Conservation (phyloP, 2,113 vertebrate species). For the Corvus cornix region DNA sequence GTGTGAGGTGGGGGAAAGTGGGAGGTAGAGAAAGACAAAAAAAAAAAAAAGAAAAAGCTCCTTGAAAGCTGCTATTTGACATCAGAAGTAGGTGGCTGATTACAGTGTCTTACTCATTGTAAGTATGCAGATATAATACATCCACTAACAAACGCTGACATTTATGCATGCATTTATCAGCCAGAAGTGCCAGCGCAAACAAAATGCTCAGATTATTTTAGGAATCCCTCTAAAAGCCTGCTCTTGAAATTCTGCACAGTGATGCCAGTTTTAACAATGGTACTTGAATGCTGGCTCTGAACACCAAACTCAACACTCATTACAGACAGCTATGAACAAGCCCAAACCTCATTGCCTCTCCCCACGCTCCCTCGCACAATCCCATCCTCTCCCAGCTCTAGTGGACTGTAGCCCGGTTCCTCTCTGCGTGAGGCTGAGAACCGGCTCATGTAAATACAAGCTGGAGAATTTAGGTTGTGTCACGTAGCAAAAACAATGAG, state of each 20-base stretch:
- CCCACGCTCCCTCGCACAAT: background rate
- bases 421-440: conserved; percentile 64
- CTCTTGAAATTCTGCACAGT: background rate
- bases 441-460: conserved; percentile 35
- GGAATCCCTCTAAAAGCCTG: background rate
- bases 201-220: background rate
- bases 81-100: background rate
- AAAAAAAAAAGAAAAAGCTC: background rate
- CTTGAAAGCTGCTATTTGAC: background rate
- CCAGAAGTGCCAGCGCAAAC: background rate
- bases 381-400: background rate
- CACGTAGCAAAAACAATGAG: conserved; percentile 71
- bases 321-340: background rate
- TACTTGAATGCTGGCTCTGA: background rate
- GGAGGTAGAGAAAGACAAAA: rapidly evolving
- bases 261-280: background rate
- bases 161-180: background rate
- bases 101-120: background rate
- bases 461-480: conserved; percentile 64
- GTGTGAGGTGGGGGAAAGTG: rapidly evolving
- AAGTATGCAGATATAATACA: rapidly evolving
- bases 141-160: background rate
- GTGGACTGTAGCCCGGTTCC: background rate
- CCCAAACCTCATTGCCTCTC: background rate
- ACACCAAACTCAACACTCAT: rapidly evolving